A percentile compares a stretch with the other conserved stretches of the same genome.
phyloP scores from a whole-genome alignment of 2,888 invertebrate species.

The Himalopsyche tibetana region DNA sequence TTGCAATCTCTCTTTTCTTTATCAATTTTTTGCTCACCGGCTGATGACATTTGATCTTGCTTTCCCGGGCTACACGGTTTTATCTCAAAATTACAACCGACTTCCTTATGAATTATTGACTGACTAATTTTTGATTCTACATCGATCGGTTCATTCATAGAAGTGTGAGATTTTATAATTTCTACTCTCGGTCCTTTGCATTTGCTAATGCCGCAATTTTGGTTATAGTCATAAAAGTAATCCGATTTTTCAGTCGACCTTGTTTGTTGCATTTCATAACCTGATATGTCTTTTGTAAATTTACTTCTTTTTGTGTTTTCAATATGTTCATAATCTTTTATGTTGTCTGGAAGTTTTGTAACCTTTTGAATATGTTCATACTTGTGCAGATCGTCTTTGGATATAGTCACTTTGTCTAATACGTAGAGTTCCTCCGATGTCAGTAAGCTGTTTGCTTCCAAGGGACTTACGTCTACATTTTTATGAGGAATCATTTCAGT shows the following conservation, averaged over 20 bases:
- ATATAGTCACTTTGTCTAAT: conserved; percentile 74
- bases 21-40: conserved; percentile 68
- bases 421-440: conserved; percentile 71
- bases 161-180: conserved; percentile 40
- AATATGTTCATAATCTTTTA: conserved; percentile 75
- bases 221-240: conserved; percentile 1
- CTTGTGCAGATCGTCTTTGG: conserved; percentile 74
- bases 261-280: neutral
- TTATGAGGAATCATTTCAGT: neutral
- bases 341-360: conserved; percentile 76
- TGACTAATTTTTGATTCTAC: conserved; percentile 77
- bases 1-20: conserved; percentile 66
- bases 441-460: neutral
- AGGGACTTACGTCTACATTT: neutral
- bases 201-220: conserved; percentile 17
- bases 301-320: conserved; percentile 67
- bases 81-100: conserved; percentile 77
- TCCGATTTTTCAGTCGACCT: conserved; percentile 7
- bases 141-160: conserved; percentile 68
- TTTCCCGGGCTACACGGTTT: conserved; percentile 76
- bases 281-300: conserved; percentile 10
- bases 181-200: conserved; percentile 37
- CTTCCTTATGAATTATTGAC: conserved; percentile 77
- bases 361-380: conserved; percentile 77
- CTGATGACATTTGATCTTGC: conserved; percentile 68